Conservation (phyloP, 1,140 invertebrate genomes). For the Thereuonema tuberculata region DNA sequence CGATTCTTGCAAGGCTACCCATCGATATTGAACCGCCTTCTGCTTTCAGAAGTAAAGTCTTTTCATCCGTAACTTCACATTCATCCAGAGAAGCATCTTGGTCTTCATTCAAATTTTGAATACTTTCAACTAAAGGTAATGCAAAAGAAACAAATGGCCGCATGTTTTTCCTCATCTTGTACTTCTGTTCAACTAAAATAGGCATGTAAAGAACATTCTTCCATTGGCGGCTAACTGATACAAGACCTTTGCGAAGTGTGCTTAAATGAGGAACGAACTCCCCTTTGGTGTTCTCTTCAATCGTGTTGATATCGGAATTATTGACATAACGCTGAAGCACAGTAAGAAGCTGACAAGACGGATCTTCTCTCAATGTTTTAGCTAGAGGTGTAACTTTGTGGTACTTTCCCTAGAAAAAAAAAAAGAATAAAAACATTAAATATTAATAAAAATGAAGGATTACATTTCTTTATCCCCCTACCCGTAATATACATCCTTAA, state of each 20-base stretch:
- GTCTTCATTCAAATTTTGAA: conserved; percentile 12
- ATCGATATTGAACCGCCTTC: conserved; percentile 31
- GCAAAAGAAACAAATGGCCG: conserved; percentile 69
- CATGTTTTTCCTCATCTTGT: conserved; percentile 52
- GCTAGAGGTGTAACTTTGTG: conserved; percentile 72
- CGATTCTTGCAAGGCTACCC: background rate
- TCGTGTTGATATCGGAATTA: conserved; percentile 50
- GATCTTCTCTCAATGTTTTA: conserved; percentile 86
- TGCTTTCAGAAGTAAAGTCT: conserved; percentile 60
- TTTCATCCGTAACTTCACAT: conserved; percentile 65
- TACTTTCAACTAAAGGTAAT: conserved; percentile 46
- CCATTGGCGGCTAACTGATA: conserved; percentile 87
- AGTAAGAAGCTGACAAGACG: conserved; percentile 81
- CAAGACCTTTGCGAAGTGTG: conserved; percentile 76
- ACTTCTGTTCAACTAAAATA: conserved; percentile 72
- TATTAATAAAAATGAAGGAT: conserved; percentile 10
- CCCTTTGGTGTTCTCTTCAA: conserved; percentile 72
- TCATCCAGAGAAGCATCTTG: conserved; percentile 37
- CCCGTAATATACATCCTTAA: no score
- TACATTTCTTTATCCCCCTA: no score
- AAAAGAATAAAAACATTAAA: conserved; percentile 16
- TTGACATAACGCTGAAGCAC: conserved; percentile 75
- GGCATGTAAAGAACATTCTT: conserved; percentile 93
- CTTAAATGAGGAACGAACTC: conserved; percentile 70
- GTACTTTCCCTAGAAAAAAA: conserved; percentile 62